Evolutionary conservation across 2,113 vertebrate genomes (phyloP).

Genomic region (Geothlypis trichas): DNA sequence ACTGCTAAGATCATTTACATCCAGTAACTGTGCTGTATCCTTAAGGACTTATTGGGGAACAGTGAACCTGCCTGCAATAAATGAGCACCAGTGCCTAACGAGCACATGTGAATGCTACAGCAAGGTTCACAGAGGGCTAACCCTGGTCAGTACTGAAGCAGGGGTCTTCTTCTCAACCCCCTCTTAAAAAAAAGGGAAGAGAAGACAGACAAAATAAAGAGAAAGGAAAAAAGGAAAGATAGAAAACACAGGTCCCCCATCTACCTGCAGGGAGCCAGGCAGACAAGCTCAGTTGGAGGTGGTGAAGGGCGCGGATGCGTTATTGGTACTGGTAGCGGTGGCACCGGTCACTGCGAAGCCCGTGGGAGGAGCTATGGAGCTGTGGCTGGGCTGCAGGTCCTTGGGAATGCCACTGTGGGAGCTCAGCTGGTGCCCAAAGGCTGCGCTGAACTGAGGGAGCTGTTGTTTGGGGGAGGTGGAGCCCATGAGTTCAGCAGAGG

Average conservation of each 20-base stretch:
- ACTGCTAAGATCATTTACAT: constrained; percentile 69
- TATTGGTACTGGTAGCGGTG: constrained; percentile 94
- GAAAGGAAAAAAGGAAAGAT: constrained; percentile 64
- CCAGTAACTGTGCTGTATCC: constrained; percentile 76
- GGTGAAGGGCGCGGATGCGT: constrained; percentile 85
- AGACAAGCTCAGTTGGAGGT: constrained; percentile 82
- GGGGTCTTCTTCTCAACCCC: constrained; percentile 50
- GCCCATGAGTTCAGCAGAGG: constrained; percentile 85
- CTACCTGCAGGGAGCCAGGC: constrained; percentile 74
- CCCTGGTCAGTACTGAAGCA: constrained; percentile 68
- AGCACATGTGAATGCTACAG: constrained; percentile 77
- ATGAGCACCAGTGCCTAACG: constrained; percentile 80
- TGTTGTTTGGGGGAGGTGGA: constrained; percentile 93
- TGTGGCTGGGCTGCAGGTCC: constrained; percentile 99
- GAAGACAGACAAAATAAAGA: constrained; percentile 54
- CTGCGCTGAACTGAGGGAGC: constrained; percentile 98
- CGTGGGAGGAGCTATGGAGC: constrained; percentile 95
- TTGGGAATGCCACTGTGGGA: constrained; percentile 98
- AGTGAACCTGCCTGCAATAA: constrained; percentile 72
- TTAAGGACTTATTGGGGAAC: constrained; percentile 61
- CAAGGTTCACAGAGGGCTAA: constrained; percentile 69
- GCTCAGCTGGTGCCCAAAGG: constrained; percentile 97
- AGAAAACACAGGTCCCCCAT: constrained; percentile 74
- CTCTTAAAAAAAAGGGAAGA: constrained; percentile 55
- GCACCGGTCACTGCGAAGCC: constrained; percentile 92